phyloP scores from a whole-genome alignment of 2,113 vertebrate genomes.

The Anhinga anhinga region DNA sequence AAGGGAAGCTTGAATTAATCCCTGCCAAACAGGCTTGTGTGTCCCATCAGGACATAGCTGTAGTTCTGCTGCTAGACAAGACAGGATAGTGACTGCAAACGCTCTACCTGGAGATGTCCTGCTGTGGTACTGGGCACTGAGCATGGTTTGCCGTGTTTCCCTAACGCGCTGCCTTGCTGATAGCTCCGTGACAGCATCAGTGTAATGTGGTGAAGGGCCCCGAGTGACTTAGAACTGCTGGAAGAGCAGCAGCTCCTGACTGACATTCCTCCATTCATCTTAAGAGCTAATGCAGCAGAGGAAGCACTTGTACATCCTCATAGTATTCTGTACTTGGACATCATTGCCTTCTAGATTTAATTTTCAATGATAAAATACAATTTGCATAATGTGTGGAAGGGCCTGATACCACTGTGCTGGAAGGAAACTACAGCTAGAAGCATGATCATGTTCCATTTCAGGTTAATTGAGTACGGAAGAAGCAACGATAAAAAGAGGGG shows the following conservation, averaged over 20 bases:
- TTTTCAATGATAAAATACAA: constrained; percentile 40
- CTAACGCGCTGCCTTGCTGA: neutral
- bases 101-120: neutral
- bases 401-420: neutral
- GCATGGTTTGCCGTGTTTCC: neutral
- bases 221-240: neutral
- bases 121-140: neutral
- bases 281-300: neutral
- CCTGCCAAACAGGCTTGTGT: neutral
- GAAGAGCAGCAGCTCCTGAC: neutral
- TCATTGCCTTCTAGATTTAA: constrained; percentile 38
- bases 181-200: neutral
- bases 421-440: neutral
- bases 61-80: neutral
- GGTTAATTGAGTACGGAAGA: constrained; percentile 25
- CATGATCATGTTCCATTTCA: neutral
- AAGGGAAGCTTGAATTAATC: neutral
- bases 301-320: neutral
- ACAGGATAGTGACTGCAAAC: neutral
- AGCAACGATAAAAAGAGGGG: neutral
- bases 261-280: neutral
- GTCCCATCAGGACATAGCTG: neutral
- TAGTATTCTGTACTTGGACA: neutral
- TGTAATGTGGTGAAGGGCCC: neutral
- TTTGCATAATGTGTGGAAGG: constrained; percentile 30